Base-by-base conservation (phyloP, 2,888 invertebrate species). In the Heliconius aoede region DNA sequence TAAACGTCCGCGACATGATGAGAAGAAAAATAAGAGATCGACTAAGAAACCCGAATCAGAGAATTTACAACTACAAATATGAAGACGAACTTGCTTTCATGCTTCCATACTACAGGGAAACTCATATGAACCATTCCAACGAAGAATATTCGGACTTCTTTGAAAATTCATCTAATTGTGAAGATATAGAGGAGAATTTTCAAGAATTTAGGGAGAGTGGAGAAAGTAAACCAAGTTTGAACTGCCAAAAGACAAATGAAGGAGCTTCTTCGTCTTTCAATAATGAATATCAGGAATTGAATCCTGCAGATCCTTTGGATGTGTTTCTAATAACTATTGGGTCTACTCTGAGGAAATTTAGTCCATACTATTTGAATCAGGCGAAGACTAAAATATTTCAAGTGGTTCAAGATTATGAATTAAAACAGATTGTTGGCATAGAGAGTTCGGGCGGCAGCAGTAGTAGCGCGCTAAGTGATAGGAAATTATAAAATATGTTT, bases 341-440 rank as follows among this genome's bases (percentile, higher is more conserved):
- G 0, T 85, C 90, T 0, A 93, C 93, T 0, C 73, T 94, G 3
- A 86, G 88, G 77, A 93, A 89, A 67, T 90, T 94, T 18, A 89
- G 84, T 0, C 93, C 93, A 0, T 91, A 91, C 76, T 91, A 91
- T 36, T 73, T 93, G 81, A 94, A 94, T 73, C 91, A 92, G 82
- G 93, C 94, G 2, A 94, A 94, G 81, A 91, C 89, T 78, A 93
- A 93, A 80, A 93, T 94, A 72, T 93, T 93, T 73, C 91, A 92
- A 64, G 90, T 93, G n/a, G 93, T 94, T 0, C 94, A 93, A 78
- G 92, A 94, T 65, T 93, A 90, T 80, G 94, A 94, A 81, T 78
- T 94, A 76, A 85, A 93, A 79, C 94, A 94, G 82, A 92, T 92
- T 2, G 84, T 91, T 0, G 84, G 85, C 78, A 89, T 89, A 68